Base-by-base conservation (phyloP, 2,113 vertebrate genomes). In the Crotalus tigris region DNA sequence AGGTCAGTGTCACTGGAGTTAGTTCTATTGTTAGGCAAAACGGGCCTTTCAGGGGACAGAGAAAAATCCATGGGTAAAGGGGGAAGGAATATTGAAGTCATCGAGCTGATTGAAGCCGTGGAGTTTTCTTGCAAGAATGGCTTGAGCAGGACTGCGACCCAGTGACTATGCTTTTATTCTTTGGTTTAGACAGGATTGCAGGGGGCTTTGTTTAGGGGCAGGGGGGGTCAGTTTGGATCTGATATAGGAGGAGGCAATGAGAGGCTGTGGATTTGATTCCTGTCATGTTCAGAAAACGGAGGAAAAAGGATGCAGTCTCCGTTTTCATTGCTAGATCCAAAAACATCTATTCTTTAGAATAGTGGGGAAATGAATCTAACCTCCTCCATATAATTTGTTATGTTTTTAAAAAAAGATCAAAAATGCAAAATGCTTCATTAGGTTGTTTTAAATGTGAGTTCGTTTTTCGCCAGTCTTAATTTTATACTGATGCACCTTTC, bases 401-500 rank as follows among this genome's bases (percentile, higher is more conserved):
- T 7, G 6, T 46, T 59, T 57, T 39, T 44, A 29, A 49, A 85
- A 44, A 29, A 85, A 85, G 39, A 53, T 75, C 17, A 91, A 8
- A 7, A 55, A 57, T 85, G 26, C 21, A 91, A 69, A 89, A 44
- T 46, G 15, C 39, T 95, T 81, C 29, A 51, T 53, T 39, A 88
- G 17, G 10, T 53, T 10, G 13, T 29, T 4, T 0, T 17, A 55
- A 91, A 91, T 46, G 21, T 91, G 51, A 69, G 26, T 69, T n/a
- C 6, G 1, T 64, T 61, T 51, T 61, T 75, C 21, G 0, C 0
- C 61, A 44, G 69, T 69, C n/a, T 44, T 90, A 9, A 4, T 10
- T 91, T 91, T 12, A 1, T 93, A 94, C 93, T 17, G 1, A 69
- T 53, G n/a, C 88, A 2, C 53, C 1, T 89, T 91, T 92, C n/a